Evolutionary conservation across 2,113 vertebrate species (phyloP), one percentile per base, ranked within the genome.

Genomic region (Sapajus apella): DNA sequence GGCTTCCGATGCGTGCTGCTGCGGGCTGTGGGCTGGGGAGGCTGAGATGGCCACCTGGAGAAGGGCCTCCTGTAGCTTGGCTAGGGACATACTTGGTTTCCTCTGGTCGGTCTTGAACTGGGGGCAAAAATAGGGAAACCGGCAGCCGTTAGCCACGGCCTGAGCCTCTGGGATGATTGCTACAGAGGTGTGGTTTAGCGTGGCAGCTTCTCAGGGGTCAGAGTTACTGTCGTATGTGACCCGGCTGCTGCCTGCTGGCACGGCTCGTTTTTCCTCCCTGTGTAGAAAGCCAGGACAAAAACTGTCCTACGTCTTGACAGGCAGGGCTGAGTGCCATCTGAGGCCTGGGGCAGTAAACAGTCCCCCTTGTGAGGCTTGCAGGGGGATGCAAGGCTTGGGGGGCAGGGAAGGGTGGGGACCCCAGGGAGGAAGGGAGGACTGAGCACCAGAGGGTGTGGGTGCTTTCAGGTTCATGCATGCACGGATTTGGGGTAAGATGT

Each of bases 51-150:
- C 68, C 25, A 37, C 23, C 21, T 6, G 9, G 30, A 30, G 3
- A 12, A 4, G 3, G 23, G 32, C 1, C 6, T 17, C 45, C 35
- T 0, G 1, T 1, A 37, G 37, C 14, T 32, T 3, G 70, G 3
- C 8, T 6, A 56, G 37, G 55, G 5, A 14, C 32, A 3, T 14
- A 7, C 2, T 27, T 12, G 32, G 6, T 56, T 64, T 61, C 25
- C 21, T 64, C 56, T 7, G 3, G 56, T 32, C 3, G 76, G 23
- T 52, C 35, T 45, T 70, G 45, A 40, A n/a, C 10, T 6, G 30
- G 52, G 25, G 45, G 5, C 20, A 17, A 30, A 30, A 43, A 8
- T 11, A 47, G 14, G 64, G 82, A 40, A 55, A 47, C 52, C 5
- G 35, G 76, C 3, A 6, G 52, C 23, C 17, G 6, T 6, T 52